These are phyloP conservation scores for Melanargia galathea DNA, from an alignment of 2,888 invertebrate genomes.

Conservation along the genomic window DNA sequence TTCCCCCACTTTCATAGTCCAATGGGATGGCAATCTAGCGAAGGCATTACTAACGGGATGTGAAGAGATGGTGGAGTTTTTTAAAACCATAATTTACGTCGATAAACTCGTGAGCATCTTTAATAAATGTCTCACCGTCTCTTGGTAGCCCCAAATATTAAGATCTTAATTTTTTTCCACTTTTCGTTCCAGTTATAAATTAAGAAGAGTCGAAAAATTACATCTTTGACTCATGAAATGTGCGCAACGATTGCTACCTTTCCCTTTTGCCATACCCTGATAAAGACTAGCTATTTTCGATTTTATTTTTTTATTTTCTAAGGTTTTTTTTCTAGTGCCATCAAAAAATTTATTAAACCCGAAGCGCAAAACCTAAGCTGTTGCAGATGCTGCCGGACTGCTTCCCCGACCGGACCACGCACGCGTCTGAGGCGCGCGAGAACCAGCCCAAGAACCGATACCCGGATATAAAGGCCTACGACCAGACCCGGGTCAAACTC, in stretches of 20 bases:
- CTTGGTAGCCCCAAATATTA: too few relatives aligned
- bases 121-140: too few relatives aligned
- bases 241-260: neutral
- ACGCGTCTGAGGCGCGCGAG: conserved; percentile 92
- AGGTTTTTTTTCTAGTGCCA: neutral
- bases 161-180: too few relatives aligned
- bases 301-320: conserved; percentile 12
- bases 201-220: too few relatives aligned
- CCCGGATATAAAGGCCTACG: conserved; percentile 94
- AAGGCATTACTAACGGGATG: too few relatives aligned
- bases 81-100: too few relatives aligned
- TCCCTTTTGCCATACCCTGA: neutral
- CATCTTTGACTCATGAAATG: too few relatives aligned
- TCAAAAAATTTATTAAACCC: conserved; percentile 35
- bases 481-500: conserved; percentile 93
- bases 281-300: neutral
- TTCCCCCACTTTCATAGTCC: too few relatives aligned
- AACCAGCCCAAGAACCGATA: conserved; percentile 94
- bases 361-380: conserved; percentile 52
- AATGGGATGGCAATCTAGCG: too few relatives aligned
- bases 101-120: too few relatives aligned
- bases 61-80: too few relatives aligned
- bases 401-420: conserved; percentile 92
- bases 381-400: conserved; percentile 89
- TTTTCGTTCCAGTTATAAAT: too few relatives aligned